Evolutionary conservation across 2,888 invertebrate species (phyloP).

Genomic region (Drosophila anomalata): DNA sequence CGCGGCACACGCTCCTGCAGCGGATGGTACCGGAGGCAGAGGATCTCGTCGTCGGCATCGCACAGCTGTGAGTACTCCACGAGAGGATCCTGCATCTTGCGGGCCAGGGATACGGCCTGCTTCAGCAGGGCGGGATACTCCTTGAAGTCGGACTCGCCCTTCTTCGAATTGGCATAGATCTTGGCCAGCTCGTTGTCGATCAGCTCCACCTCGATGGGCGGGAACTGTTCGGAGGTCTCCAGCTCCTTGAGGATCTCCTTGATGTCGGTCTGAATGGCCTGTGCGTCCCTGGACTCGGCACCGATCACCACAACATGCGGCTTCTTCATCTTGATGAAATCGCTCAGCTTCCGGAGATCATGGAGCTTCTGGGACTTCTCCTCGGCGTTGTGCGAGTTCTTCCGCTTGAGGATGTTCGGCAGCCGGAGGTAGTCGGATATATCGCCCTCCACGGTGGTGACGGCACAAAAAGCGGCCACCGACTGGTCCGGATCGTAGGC

Average conservation of each 20-base stretch:
- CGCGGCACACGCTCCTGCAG: slow-evolving; percentile 92
- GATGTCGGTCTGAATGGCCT: slow-evolving; percentile 91
- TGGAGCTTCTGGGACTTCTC: slow-evolving; percentile 88
- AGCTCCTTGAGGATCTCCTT: slow-evolving; percentile 90
- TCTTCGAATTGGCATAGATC: slow-evolving; percentile 95
- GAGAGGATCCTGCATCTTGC: slow-evolving; percentile 97
- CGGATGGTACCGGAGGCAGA: slow-evolving; percentile 96
- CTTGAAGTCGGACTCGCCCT: slow-evolving; percentile 92
- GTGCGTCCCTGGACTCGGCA: slow-evolving; percentile 95
- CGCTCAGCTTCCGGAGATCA: slow-evolving; percentile 88
- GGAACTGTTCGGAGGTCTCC: slow-evolving; percentile 93
- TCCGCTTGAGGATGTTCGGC: slow-evolving; percentile 92
- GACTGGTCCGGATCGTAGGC: slow-evolving; percentile 94
- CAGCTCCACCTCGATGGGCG: slow-evolving; percentile 94
- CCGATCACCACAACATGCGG: slow-evolving; percentile 97
- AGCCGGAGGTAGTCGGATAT: slow-evolving; percentile 95
- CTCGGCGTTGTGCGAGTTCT: slow-evolving; percentile 88
- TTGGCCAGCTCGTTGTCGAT: slow-evolving; percentile 97
- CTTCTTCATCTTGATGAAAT: slow-evolving; percentile 94
- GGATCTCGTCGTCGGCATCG: slow-evolving; percentile 97
- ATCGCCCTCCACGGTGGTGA: slow-evolving; percentile 95
- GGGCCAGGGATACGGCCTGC: slow-evolving; percentile 96
- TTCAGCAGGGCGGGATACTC: slow-evolving; percentile 96
- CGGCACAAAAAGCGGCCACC: slow-evolving; percentile 94
- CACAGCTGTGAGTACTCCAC: slow-evolving; percentile 98